These are phyloP conservation scores for Chiloscyllium plagiosum DNA, from an alignment of 2,113 vertebrate species.

Conservation along the genomic window DNA sequence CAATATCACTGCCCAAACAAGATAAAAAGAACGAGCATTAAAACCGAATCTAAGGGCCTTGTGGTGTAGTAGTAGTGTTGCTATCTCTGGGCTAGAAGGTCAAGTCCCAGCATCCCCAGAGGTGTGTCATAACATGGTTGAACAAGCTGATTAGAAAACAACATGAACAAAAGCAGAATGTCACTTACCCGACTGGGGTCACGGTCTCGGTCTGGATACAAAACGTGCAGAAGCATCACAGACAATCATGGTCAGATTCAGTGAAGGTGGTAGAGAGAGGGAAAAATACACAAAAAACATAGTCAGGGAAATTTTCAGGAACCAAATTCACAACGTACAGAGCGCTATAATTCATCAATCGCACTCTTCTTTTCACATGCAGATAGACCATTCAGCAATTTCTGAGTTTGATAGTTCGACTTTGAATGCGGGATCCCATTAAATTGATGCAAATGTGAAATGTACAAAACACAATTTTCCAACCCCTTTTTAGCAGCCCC, in stretches of 20 bases:
- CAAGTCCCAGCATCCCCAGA: no score
- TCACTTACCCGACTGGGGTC: slow-evolving; percentile 27
- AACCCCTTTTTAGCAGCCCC: no score
- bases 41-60: not conserved
- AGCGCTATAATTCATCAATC: not conserved
- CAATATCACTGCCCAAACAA: not conserved
- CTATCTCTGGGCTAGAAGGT: no score
- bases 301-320: not conserved
- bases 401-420: no score
- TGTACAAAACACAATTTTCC: no score
- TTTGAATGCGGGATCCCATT: no score
- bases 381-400: no score
- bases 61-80: no score
- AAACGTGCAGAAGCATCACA: not conserved
- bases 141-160: no score
- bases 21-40: not conserved
- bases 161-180: not conserved
- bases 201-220: not conserved
- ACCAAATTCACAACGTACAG: not conserved
- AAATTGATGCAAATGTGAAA: no score
- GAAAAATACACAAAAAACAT: not conserved
- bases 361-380: not conserved
- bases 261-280: not conserved
- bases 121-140: no score
- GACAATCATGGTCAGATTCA: not conserved